Conservation (phyloP, 37 sponge, comb jelly and placozoan genomes). For the Spongilla lacustris region DNA sequence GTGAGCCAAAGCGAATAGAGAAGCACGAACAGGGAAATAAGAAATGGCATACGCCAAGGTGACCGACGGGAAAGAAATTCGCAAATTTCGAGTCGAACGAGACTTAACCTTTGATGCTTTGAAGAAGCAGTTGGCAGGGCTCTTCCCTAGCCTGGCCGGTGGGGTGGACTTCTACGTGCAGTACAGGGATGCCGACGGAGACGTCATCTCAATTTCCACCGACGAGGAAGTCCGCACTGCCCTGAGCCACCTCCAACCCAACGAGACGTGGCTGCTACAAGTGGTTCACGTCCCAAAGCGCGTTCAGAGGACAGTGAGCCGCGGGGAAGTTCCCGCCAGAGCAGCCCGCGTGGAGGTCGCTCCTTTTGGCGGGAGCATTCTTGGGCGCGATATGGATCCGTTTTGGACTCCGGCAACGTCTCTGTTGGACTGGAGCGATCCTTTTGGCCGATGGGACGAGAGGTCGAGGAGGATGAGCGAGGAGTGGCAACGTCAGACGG, state of each 20-base stretch:
- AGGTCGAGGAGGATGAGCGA: background rate
- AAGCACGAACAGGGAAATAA: background rate
- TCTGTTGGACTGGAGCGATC: background rate
- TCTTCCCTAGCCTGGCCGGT: constrained; percentile 24
- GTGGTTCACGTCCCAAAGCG: background rate
- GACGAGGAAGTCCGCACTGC: constrained; percentile 43
- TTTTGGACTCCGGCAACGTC: constrained; percentile 17
- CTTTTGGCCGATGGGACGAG: background rate
- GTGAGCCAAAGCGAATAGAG: background rate
- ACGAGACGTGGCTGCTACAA: constrained; percentile 16
- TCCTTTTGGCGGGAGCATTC: background rate
- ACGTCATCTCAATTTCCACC: constrained; percentile 51
- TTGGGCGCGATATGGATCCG: background rate
- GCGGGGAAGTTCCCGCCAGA: background rate
- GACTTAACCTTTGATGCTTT: constrained; percentile 5
- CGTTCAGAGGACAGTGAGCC: background rate
- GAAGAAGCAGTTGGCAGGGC: background rate
- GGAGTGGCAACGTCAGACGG: background rate
- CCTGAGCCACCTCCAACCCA: constrained; percentile 9
- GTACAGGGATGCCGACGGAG: constrained; percentile 46
- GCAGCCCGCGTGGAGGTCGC: background rate
- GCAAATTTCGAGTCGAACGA: background rate
- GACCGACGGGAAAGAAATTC: constrained; percentile 24
- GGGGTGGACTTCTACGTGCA: constrained; percentile 15
- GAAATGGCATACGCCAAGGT: constrained; percentile 24